A percentile compares a stretch with the other conserved stretches of the same genome.
Conservation (phyloP, 64 coral and sea anemone species). For the Stichodactyla mertensii region DNA sequence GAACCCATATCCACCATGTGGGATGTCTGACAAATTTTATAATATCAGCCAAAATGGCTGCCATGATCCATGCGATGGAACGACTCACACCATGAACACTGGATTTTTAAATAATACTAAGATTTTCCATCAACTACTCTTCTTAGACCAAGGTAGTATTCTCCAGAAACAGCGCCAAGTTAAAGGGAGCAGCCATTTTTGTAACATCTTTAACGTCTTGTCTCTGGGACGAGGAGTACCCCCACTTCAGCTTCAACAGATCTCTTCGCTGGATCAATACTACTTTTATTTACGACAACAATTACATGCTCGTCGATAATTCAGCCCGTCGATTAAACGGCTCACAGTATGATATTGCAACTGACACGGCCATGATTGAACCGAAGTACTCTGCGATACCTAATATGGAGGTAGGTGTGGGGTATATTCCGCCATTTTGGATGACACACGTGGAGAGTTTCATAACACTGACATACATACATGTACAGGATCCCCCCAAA, state of each 20-base stretch:
- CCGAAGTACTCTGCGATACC: not conserved
- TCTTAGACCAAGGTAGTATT: slow-evolving; percentile 69
- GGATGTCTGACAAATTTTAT: no score
- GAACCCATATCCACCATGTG: no score
- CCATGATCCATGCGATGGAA: no score
- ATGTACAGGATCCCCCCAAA: no score
- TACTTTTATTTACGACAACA: slow-evolving; percentile 52
- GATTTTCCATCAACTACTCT: not conserved
- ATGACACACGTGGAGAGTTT: not conserved
- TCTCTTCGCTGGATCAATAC: slow-evolving; percentile 68
- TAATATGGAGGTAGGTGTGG: slow-evolving; percentile 22
- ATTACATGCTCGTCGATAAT: slow-evolving; percentile 27
- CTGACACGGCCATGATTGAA: slow-evolving; percentile 49
- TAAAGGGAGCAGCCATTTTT: slow-evolving; percentile 77
- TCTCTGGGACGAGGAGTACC: slow-evolving; percentile 63
- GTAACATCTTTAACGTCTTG: slow-evolving; percentile 55
- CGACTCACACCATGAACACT: no score
- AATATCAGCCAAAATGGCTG: no score
- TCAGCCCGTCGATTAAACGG: slow-evolving; percentile 11
- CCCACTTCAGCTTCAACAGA: slow-evolving; percentile 36
- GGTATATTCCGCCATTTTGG: not conserved
- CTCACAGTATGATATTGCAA: slow-evolving; percentile 73
- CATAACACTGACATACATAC: no score
- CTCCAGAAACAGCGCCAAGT: slow-evolving; percentile 54
- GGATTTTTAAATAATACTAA: no score